These are phyloP conservation scores for Meloidogyne exigua DNA, from an alignment of 1,140 invertebrate species.

Conservation along the genomic window DNA sequence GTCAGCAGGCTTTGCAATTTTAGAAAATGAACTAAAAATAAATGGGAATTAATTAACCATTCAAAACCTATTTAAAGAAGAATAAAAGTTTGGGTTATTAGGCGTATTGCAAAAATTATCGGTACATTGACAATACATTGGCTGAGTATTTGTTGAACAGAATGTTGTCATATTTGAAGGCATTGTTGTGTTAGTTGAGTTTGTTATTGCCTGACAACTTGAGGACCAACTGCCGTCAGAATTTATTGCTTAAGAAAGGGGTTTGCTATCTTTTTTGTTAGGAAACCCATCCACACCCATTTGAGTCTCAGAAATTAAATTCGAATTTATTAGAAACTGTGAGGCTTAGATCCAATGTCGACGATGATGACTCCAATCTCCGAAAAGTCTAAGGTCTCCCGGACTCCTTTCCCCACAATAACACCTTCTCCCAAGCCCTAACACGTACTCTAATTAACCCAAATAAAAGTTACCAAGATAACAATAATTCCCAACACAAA, in stretches of 20 bases:
- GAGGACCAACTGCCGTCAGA: conserved; percentile 6
- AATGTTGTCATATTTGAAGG: neutral
- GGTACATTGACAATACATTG: conserved; percentile 10
- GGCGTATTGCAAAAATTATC: conserved; percentile 25
- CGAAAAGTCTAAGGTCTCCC: too few species aligned
- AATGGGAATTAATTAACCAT: neutral
- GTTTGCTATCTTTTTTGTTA: too few species aligned
- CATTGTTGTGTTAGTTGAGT: neutral
- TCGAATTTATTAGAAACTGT: too few species aligned
- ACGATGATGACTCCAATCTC: too few species aligned
- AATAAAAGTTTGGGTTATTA: conserved; percentile 9
- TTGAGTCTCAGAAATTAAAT: neutral
- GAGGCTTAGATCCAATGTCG: too few species aligned
- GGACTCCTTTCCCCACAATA: too few species aligned
- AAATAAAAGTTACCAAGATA: conserved; percentile 12
- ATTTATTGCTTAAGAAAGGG: neutral
- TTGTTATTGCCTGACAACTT: neutral
- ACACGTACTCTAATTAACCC: too few species aligned
- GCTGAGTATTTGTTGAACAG: conserved; percentile 7
- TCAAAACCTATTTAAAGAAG: conserved; percentile 12
- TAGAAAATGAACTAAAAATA: conserved; percentile 11
- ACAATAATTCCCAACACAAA: conserved; percentile 24
- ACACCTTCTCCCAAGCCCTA: too few species aligned
- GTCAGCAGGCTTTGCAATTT: conserved; percentile 13
- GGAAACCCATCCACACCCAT: too few species aligned